Conservation (phyloP, 2,797 vertebrate species). For the Cyprinella venusta region DNA sequence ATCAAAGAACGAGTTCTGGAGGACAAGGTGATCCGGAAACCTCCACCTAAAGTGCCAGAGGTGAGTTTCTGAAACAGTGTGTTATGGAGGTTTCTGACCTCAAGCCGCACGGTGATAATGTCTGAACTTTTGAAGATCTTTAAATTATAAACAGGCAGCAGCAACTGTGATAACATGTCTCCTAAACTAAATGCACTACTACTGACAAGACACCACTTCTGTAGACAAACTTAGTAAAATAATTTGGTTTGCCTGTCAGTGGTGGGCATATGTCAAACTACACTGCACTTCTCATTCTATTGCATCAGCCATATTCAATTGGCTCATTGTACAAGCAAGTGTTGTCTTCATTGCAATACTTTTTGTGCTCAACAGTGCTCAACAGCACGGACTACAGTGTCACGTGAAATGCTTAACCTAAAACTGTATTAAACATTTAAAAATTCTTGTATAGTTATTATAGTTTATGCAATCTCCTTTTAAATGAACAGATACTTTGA, state of each 20-base stretch:
- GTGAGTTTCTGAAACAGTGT: slow-evolving; percentile 70
- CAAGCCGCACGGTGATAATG: not conserved
- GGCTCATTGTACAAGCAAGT: not conserved
- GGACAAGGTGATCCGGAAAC: slow-evolving; percentile 81
- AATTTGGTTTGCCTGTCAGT: not conserved
- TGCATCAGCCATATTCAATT: not conserved
- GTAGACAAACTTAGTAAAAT: not conserved
- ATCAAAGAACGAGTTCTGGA: slow-evolving; percentile 89
- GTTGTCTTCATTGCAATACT: not conserved
- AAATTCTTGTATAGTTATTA: not conserved
- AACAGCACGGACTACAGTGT: not conserved
- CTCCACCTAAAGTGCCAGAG: slow-evolving; percentile 87
- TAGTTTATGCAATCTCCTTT: not conserved
- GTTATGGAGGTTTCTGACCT: not conserved
- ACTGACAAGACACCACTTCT: not conserved
- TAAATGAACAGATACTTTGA: not conserved
- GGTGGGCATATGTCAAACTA: not conserved
- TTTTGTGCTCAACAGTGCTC: not conserved
- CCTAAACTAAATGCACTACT: not conserved
- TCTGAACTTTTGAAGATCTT: not conserved
- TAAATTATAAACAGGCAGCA: not conserved
- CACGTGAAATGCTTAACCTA: not conserved
- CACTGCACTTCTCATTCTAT: not conserved
- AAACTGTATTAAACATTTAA: not conserved
- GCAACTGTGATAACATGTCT: not conserved